phyloP scores from a whole-genome alignment of 2,113 vertebrate species.

The Xenopus laevis region DNA sequence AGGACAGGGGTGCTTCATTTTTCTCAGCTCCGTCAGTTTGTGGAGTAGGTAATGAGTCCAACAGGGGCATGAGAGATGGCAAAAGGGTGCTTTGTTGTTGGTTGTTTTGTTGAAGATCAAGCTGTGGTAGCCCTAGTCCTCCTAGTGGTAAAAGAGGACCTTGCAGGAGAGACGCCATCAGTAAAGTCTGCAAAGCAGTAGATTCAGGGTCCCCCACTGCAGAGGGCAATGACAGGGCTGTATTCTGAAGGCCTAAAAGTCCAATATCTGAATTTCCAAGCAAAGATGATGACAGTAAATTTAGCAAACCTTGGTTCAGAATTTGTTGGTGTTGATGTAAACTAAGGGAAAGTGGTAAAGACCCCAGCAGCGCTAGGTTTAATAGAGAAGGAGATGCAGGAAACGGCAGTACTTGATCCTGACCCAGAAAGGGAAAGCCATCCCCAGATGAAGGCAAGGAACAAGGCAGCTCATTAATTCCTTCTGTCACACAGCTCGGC shows the following conservation, averaged over 20 bases:
- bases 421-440: slow-evolving; percentile 73
- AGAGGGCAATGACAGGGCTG: slow-evolving; percentile 47
- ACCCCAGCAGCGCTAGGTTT: slow-evolving; percentile 65
- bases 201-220: slow-evolving; percentile 27
- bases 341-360: slow-evolving; percentile 68
- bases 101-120: slow-evolving; percentile 69
- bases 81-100: slow-evolving; percentile 66
- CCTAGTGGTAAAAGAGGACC: slow-evolving; percentile 68
- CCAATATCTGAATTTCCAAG: slow-evolving; percentile 63
- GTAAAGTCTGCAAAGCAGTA: slow-evolving; percentile 48
- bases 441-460: slow-evolving; percentile 61
- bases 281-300: slow-evolving; percentile 56
- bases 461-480: slow-evolving; percentile 48
- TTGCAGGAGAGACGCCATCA: slow-evolving; percentile 69
- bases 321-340: slow-evolving; percentile 60
- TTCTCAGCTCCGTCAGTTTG: slow-evolving; percentile 50
- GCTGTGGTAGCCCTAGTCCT: slow-evolving; percentile 59
- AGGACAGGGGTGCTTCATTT: slow-evolving; percentile 50
- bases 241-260: slow-evolving; percentile 57
- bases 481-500: slow-evolving; percentile 27
- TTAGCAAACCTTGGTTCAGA: slow-evolving; percentile 59
- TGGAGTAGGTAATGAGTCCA: slow-evolving; percentile 58
- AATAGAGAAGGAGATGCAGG: slow-evolving; percentile 61
- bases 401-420: slow-evolving; percentile 76
- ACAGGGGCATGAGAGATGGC: slow-evolving; percentile 68